A percentile compares a stretch with the other conserved stretches of the same genome.
Conservation (phyloP, 2,113 vertebrate genomes). For the Alligator sinensis region DNA sequence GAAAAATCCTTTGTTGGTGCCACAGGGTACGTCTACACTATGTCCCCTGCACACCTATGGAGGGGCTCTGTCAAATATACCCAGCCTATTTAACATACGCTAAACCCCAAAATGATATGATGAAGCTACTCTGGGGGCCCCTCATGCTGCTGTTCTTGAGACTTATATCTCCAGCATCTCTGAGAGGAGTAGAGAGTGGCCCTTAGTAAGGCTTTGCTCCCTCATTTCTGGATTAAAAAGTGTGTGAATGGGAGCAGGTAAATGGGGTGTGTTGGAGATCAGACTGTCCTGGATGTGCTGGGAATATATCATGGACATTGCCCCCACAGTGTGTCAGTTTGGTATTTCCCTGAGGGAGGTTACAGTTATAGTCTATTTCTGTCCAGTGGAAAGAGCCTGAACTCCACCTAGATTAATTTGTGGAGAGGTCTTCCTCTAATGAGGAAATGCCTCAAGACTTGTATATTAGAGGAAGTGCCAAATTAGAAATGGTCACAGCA, state of each 20-base stretch:
- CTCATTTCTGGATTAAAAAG: no score
- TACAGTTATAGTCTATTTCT: not conserved
- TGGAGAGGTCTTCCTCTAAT: not conserved
- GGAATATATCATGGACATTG: no score
- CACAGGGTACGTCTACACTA: not conserved
- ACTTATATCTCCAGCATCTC: no score
- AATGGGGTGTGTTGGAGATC: not conserved
- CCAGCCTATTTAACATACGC: no score
- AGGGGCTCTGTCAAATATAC: no score
- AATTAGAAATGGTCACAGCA: not conserved
- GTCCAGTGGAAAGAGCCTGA: not conserved
- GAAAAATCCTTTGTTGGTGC: not conserved
- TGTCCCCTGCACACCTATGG: no score
- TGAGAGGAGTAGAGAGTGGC: no score
- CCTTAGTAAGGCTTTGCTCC: no score
- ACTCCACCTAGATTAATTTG: not conserved
- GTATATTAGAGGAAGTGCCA: fast-evolving
- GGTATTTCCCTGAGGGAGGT: not conserved
- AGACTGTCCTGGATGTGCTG: not conserved
- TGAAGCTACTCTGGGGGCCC: no score
- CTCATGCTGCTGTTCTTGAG: no score
- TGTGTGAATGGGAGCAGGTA: fast-evolving
- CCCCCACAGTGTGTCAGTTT: fast-evolving
- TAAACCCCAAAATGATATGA: no score
- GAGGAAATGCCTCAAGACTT: not conserved